These are phyloP conservation scores for Caprella mutica DNA, from an alignment of 2,888 invertebrate genomes.

Conservation along the genomic window DNA sequence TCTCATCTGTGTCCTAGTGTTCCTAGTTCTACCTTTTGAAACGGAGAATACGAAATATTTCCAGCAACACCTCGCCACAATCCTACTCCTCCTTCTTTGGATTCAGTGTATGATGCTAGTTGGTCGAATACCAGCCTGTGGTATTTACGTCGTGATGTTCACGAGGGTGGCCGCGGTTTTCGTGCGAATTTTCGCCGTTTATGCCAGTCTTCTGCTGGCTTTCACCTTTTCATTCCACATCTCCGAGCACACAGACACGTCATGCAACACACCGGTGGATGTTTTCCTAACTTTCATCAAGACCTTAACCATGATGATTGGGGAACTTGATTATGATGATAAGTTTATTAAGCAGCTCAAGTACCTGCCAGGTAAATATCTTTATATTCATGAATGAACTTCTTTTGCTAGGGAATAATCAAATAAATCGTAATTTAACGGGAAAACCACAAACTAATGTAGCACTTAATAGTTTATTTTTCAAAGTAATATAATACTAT, in stretches of 20 bases:
- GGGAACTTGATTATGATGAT: slow-evolving; percentile 49
- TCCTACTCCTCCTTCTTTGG: slow-evolving; percentile 31
- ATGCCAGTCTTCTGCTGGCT: slow-evolving; percentile 47
- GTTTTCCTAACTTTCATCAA: slow-evolving; percentile 45
- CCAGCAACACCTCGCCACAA: slow-evolving; percentile 32
- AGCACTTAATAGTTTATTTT: no score
- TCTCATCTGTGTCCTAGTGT: slow-evolving; percentile 23
- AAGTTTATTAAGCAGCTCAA: slow-evolving; percentile 42
- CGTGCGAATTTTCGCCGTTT: slow-evolving; percentile 45
- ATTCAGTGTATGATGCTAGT: slow-evolving; percentile 33
- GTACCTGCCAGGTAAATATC: slow-evolving; percentile 11
- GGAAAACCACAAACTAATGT: no score
- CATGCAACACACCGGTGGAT: background rate
- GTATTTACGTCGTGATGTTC: slow-evolving; percentile 52
- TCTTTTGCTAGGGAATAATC: no score
- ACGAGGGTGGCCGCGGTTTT: slow-evolving; percentile 50
- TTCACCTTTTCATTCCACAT: slow-evolving; percentile 51
- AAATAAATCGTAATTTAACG: no score
- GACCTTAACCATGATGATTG: slow-evolving; percentile 52
- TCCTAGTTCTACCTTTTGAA: slow-evolving; percentile 14
- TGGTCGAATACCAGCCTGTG: slow-evolving; percentile 42
- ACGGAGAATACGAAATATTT: slow-evolving; percentile 2
- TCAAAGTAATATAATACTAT: no score
- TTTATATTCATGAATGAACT: no score
- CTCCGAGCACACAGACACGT: slow-evolving; percentile 42